Percentiles rank a stretch among this genome's conserved stretches.
phyloP scores from a whole-genome alignment of 2,797 vertebrate genomes.

The Tympanoctomys barrerae region DNA sequence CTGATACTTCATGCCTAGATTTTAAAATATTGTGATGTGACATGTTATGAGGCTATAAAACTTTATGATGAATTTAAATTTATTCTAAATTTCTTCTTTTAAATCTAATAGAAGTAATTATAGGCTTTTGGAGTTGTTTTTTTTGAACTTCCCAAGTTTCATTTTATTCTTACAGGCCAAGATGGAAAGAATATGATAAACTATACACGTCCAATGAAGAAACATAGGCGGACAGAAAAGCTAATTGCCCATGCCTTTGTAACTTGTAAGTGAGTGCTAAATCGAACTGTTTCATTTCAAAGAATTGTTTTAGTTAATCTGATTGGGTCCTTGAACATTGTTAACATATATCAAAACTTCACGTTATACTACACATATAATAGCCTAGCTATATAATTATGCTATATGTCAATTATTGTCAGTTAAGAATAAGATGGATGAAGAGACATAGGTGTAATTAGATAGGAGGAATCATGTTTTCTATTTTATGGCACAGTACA shows the following conservation, averaged over 20 bases:
- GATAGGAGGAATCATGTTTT: neutral
- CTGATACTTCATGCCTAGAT: no score
- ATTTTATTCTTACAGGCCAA: neutral
- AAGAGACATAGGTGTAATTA: neutral
- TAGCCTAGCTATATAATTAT: neutral
- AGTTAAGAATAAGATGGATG: neutral
- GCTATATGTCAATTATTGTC: neutral
- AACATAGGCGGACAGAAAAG: neutral
- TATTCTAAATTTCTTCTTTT: neutral
- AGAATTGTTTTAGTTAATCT: neutral
- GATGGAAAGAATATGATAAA: neutral
- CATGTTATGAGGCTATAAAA: no score
- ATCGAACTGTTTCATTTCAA: neutral
- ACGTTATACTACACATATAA: neutral
- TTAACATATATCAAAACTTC: neutral
- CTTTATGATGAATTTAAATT: conserved; percentile 20
- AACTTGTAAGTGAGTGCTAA: neutral
- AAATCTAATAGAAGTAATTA: neutral
- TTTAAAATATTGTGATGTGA: no score
- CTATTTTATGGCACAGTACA: neutral
- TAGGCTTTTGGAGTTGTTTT: neutral
- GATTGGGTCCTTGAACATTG: neutral
- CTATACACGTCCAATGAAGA: neutral
- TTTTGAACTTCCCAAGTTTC: neutral
- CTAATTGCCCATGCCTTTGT: neutral